These are phyloP conservation scores for Gephyroberyx darwinii DNA, from an alignment of 2,797 vertebrate species.

Conservation along the genomic window DNA sequence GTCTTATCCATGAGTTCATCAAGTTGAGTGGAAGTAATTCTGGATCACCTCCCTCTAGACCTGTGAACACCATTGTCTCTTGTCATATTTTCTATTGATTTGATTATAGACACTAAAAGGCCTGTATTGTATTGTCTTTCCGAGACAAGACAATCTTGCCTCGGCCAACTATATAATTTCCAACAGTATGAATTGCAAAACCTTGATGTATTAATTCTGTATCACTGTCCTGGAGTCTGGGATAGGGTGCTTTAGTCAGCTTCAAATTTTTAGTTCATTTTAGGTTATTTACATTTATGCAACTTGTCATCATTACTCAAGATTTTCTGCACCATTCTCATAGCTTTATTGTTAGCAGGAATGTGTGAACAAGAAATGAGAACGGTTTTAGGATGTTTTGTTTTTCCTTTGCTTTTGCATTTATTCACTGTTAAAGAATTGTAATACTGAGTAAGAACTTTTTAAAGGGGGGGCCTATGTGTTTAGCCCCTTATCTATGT, in stretches of 20 bases:
- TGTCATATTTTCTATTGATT: no score
- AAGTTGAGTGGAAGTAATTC: no score
- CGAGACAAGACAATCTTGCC: no score
- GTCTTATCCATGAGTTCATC: no score
- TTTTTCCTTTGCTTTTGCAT: slow-evolving; percentile 72
- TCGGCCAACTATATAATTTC: no score
- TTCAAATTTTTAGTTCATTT: slow-evolving; percentile 66
- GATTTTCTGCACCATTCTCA: slow-evolving; percentile 73
- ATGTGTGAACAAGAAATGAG: slow-evolving; percentile 74
- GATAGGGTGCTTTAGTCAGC: slow-evolving; percentile 56
- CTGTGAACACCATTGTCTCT: no score
- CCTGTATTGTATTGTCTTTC: no score
- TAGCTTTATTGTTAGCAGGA: slow-evolving; percentile 71
- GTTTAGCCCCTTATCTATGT: slow-evolving; percentile 43
- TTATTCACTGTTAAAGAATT: slow-evolving; percentile 78
- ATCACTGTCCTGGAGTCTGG: slow-evolving; percentile 41
- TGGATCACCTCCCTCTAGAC: no score
- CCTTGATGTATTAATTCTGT: slow-evolving; percentile 44
- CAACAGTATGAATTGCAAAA: slow-evolving; percentile 40
- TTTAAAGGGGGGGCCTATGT: slow-evolving; percentile 56
- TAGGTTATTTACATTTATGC: slow-evolving; percentile 69
- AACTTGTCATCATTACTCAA: slow-evolving; percentile 66
- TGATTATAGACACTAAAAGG: no score
- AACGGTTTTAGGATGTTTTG: slow-evolving; percentile 42
- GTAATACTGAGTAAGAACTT: slow-evolving; percentile 69